Conservation (phyloP, 1,140 invertebrate species). For the Drosophila ohnishii region DNA sequence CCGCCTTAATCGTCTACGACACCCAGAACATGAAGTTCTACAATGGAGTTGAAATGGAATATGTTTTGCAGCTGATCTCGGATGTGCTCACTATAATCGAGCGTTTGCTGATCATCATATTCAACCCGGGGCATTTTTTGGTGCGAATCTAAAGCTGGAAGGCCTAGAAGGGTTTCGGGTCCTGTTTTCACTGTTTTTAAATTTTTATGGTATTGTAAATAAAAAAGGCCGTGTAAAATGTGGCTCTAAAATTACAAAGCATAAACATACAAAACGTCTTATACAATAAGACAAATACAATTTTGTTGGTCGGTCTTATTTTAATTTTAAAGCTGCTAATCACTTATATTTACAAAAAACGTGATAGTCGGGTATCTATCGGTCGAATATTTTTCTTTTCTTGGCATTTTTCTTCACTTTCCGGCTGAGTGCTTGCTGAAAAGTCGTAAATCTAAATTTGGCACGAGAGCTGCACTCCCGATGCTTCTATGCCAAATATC, state of each 20-base stretch:
- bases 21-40: too few relatives aligned
- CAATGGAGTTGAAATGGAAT: too few relatives aligned
- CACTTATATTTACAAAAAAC: not conserved
- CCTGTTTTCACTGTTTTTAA: slow-evolving; percentile 16
- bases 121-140: too few relatives aligned
- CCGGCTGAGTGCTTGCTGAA: slow-evolving; percentile 30
- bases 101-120: not conserved
- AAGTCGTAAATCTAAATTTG: slow-evolving; percentile 68
- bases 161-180: not conserved
- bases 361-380: not conserved
- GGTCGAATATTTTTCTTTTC: not conserved
- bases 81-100: not conserved
- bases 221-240: not conserved
- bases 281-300: too few relatives aligned
- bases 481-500: slow-evolving; percentile 40
- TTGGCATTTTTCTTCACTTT: slow-evolving; percentile 7
- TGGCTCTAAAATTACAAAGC: too few relatives aligned
- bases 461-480: slow-evolving; percentile 32
- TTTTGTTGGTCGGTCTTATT: not conserved
- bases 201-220: slow-evolving; percentile 16
- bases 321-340: not conserved
- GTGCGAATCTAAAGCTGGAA: slow-evolving; percentile 45
- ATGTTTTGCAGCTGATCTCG: too few relatives aligned
- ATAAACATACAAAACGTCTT: too few relatives aligned
- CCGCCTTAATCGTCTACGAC: slow-evolving; percentile 1